Base-by-base conservation (phyloP, 2,797 vertebrate genomes). In the Todus mexicanus region DNA sequence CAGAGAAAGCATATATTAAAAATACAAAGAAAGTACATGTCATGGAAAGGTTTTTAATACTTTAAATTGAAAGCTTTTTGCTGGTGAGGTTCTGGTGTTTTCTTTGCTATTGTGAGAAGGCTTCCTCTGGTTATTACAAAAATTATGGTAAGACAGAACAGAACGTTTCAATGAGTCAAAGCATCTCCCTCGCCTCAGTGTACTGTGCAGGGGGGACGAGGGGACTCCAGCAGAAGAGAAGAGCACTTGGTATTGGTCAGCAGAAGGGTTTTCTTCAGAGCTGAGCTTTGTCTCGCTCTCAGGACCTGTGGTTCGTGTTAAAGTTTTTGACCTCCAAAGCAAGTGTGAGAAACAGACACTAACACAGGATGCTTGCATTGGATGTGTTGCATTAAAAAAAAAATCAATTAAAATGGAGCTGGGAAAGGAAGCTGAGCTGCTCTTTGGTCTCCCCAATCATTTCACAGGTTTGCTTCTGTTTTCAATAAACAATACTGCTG, bases 291-390 rank as follows among this genome's bases (percentile, higher is more conserved):
- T 47, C 47, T 47, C n/a, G 18, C 17, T 31, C 40, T 63, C 64
- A 18, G 54, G 38, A 75, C 31, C 21, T 5, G 12, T 16, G 31
- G 21, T n/a, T 86, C 7, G 0, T 0, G 1, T 57, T 56, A 53
- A 47, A 50, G 18, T 19, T 63, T 23, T 15, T 20, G 26, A 31
- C 70, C 81, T 40, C 29, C 15, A 5, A 76, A 53, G 37, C n/a
- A 21, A 21, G 12, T 3, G 11, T 63, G 40, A 60, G 40, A 64
- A 86, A 33, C n/a, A 35, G 76, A 18, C 8, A 29, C 26, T 82
- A 17, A 48, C 25, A 20, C 7, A 11, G 33, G 69, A n/a, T 38
- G 6, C 29, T n/a, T 48, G 18, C 18, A 18, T 23, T 61, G 45
- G 38, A 40, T 31, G 11, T 42, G 15, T 15, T 56, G 23, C 27